These are phyloP conservation scores for Epiblema foenella DNA, from an alignment of 2,888 invertebrate species.

Conservation along the genomic window DNA sequence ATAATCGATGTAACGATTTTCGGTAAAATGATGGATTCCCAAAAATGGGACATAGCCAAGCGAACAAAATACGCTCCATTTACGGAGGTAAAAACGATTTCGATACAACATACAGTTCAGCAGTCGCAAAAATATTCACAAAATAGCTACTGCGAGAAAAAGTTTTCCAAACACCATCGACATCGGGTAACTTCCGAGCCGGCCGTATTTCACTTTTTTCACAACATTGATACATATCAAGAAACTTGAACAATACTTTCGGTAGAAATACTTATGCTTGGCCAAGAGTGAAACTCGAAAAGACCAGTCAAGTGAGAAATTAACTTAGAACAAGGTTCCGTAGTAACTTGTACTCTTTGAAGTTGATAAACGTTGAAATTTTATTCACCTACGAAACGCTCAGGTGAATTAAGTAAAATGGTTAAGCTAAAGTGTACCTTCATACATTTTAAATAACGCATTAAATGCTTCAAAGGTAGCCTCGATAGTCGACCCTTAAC, in stretches of 20 bases:
- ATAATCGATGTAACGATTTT: too few species aligned
- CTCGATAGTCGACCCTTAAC: background rate
- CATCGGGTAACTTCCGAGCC: slow-evolving; percentile 18
- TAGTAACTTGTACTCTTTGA: slow-evolving; percentile 33
- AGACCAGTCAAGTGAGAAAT: slow-evolving; percentile 33
- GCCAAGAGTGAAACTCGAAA: slow-evolving; percentile 40
- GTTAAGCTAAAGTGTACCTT: slow-evolving; percentile 27
- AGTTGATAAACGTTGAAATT: slow-evolving; percentile 37
- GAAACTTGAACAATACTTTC: slow-evolving; percentile 43
- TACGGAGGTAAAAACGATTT: slow-evolving; percentile 19
- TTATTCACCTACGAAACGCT: slow-evolving; percentile 21
- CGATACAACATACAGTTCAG: slow-evolving; percentile 18
- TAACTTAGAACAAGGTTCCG: slow-evolving; percentile 34
- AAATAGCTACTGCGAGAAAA: slow-evolving; percentile 40
- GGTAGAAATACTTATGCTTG: slow-evolving; percentile 37
- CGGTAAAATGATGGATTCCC: too few species aligned
- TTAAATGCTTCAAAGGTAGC: slow-evolving; percentile 10
- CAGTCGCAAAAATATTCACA: slow-evolving; percentile 41
- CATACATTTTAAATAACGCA: slow-evolving; percentile 9
- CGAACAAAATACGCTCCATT: background rate
- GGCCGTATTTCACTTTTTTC: slow-evolving; percentile 43
- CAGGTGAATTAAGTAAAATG: slow-evolving; percentile 17
- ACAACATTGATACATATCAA: slow-evolving; percentile 43
- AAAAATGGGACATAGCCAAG: background rate
- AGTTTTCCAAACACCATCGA: slow-evolving; percentile 41